phyloP scores from a whole-genome alignment of 2,888 invertebrate species.

The Pterostichus niger region DNA sequence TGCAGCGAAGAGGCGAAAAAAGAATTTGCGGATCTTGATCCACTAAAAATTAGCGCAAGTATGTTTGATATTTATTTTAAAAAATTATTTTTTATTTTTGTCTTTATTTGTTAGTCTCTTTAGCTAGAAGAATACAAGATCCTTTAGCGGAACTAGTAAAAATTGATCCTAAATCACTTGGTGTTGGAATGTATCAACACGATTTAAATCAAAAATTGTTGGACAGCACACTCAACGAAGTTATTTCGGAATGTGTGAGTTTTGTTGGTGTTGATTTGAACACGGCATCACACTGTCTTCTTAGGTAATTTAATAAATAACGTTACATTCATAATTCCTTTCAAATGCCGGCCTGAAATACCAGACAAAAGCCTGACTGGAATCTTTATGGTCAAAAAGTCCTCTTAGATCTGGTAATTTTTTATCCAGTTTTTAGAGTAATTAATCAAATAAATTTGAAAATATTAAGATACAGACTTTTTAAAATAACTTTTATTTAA shows the following conservation, averaged over 20 bases:
- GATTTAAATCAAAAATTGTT: slow-evolving; percentile 90
- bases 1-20: slow-evolving; percentile 90
- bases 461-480: no score
- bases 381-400: no score
- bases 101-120: slow-evolving; percentile 79
- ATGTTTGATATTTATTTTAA: slow-evolving; percentile 65
- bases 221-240: slow-evolving; percentile 85
- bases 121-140: slow-evolving; percentile 93
- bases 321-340: slow-evolving; percentile 5
- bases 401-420: no score
- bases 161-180: slow-evolving; percentile 94
- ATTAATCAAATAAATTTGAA: no score
- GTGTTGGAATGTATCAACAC: slow-evolving; percentile 97
- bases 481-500: neutral
- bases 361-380: no score
- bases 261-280: slow-evolving; percentile 96
- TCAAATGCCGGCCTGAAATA: no score
- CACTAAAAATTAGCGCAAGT: slow-evolving; percentile 89
- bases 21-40: slow-evolving; percentile 92
- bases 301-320: slow-evolving; percentile 80
- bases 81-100: no score
- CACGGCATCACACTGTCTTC: slow-evolving; percentile 88
- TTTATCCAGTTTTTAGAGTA: no score
- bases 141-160: slow-evolving; percentile 95
- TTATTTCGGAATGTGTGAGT: slow-evolving; percentile 94